Conservation (phyloP, 30 jellyfish, hydroid and myxozoan species). For the Cassiopea xamachana region DNA sequence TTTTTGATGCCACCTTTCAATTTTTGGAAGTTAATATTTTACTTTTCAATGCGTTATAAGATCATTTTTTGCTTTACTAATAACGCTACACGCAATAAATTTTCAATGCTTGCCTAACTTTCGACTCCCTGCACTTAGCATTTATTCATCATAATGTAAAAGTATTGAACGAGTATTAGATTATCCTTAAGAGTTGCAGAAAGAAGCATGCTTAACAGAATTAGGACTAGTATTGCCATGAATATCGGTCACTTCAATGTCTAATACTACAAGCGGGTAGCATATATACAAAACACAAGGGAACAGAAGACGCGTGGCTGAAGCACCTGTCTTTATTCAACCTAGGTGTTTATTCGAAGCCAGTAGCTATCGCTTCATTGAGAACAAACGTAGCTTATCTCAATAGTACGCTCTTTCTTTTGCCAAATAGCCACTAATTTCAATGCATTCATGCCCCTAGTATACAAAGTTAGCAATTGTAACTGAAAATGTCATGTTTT, state of each 20-base stretch:
- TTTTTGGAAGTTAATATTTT: conserved; percentile 2
- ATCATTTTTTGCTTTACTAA: neutral
- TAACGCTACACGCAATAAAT: neutral
- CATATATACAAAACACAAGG: conserved; percentile 50
- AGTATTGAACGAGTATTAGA: neutral
- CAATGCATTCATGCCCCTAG: neutral
- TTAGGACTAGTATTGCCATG: conserved; percentile 1
- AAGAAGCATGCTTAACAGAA: neutral
- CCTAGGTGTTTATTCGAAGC: conserved; percentile 55
- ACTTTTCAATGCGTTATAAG: neutral
- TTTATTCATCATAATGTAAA: neutral
- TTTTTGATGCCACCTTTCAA: conserved; percentile 1
- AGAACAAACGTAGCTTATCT: conserved; percentile 47
- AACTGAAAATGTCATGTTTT: neutral
- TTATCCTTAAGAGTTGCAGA: neutral
- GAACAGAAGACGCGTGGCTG: conserved; percentile 73
- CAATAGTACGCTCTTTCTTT: conserved; percentile 4
- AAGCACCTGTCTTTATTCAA: conserved; percentile 74
- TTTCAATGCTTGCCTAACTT: neutral
- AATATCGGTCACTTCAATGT: neutral
- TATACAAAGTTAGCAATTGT: neutral
- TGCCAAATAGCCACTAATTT: neutral
- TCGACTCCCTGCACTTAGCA: neutral
- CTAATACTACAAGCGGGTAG: conserved; percentile 44
- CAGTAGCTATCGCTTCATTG: conserved; percentile 33